Evolutionary conservation across 2,113 vertebrate species (phyloP), one percentile per base, ranked within the genome.

Genomic region (Brachionichthys hirsutus): DNA sequence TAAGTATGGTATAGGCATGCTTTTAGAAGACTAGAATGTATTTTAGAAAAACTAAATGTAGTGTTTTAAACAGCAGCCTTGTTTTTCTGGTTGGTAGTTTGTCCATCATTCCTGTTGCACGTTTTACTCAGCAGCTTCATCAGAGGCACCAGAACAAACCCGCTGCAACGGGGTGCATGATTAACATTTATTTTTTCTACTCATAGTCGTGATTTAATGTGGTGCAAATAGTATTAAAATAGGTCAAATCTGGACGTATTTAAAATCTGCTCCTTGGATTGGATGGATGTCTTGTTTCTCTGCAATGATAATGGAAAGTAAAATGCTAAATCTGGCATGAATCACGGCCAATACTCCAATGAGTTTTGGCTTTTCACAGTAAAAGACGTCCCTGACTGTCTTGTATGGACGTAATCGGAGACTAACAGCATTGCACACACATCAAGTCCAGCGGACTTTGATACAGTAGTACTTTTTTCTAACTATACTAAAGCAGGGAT

Each of bases 1-100:
- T 50, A 15, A 46, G 22, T 75, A 45, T n/a, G n/a, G n/a, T n/a
- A n/a, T n/a, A n/a, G n/a, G n/a, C n/a, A n/a, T n/a, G n/a, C n/a
- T n/a, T n/a, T n/a, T n/a, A n/a, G n/a, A n/a, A n/a, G n/a, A n/a
- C 16, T 81, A 78, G 63, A 78, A 69, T 79, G 64, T 79, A 66
- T 76, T 59, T 70, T 59, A 55, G 56, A 60, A 53, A 60, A 70
- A 48, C 63, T 62, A 56, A 30, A 40, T 70, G 2, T 70, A 59
- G 73, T 71, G 78, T 74, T 38, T 77, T 71, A 56, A 66, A 77
- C n/a, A 54, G 44, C 17, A 54, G 30, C 45, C 54, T 72, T 50
- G 9, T 44, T 61, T 65, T 22, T 70, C 44, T 56, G 45, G 24
- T n/a, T 45, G 49, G 38, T 47, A 63, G 56, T 55, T 51, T 56